Conservation (phyloP, 2,888 invertebrate genomes). For the Polyploca ridens region DNA sequence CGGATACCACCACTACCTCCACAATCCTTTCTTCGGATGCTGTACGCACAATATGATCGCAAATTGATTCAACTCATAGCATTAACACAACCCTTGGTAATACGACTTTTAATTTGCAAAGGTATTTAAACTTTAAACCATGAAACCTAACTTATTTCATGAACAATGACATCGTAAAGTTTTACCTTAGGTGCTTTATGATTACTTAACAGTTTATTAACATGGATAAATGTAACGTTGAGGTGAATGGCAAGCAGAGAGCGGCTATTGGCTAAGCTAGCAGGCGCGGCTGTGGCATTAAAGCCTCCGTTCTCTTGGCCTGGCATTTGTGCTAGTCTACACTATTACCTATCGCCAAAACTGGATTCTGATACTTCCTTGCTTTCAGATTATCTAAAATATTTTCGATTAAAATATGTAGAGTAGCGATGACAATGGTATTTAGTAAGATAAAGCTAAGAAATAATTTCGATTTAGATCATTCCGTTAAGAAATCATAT, state of each 20-base stretch:
- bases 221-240: neutral
- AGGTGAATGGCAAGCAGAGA: slow-evolving; percentile 4
- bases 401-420: neutral
- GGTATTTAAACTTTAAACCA: too few relatives aligned
- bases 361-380: neutral
- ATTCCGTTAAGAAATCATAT: neutral
- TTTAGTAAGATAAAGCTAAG: too few relatives aligned
- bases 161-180: neutral
- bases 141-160: neutral
- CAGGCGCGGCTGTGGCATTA: slow-evolving; percentile 45
- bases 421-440: neutral
- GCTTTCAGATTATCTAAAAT: too few relatives aligned
- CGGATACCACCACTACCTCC: neutral
- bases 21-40: neutral
- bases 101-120: too few relatives aligned
- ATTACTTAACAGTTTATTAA: neutral
- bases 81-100: too few relatives aligned
- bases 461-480: neutral
- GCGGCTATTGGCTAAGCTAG: slow-evolving; percentile 45
- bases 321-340: slow-evolving; percentile 26
- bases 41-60: too few relatives aligned
- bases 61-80: too few relatives aligned
- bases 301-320: slow-evolving; percentile 44
- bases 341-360: neutral
- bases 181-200: neutral